phyloP scores from a whole-genome alignment of 2,888 invertebrate genomes.

The Hipparchia sbordonii region DNA sequence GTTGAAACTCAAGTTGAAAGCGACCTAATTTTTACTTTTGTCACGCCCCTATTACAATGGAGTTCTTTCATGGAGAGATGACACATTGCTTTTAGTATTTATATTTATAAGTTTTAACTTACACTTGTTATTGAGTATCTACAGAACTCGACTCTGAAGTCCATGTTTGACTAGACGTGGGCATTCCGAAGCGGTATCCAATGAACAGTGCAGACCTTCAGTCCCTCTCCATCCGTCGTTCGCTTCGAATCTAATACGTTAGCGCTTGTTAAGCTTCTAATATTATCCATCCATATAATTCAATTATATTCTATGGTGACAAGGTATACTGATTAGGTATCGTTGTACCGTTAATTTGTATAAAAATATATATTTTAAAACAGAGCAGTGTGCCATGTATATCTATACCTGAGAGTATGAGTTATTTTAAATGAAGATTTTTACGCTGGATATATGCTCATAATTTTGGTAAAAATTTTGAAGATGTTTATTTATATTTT shows the following conservation, averaged over 20 bases:
- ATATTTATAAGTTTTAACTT: too few relatives aligned
- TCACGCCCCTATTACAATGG: too few relatives aligned
- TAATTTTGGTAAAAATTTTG: constrained; percentile 80
- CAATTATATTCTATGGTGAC: constrained; percentile 82
- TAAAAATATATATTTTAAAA: constrained; percentile 55
- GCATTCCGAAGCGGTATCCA: neutral
- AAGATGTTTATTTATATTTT: constrained; percentile 79
- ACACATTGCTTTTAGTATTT: too few relatives aligned
- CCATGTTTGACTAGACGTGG: neutral
- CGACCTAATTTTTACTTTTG: too few relatives aligned
- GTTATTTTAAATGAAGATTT: constrained; percentile 71
- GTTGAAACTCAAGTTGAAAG: too few relatives aligned
- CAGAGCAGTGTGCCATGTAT: constrained; percentile 81
- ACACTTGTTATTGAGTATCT: neutral
- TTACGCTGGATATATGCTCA: constrained; percentile 81
- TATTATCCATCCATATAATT: constrained; percentile 81
- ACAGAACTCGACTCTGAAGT: neutral
- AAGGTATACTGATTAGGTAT: constrained; percentile 77
- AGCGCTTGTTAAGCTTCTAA: constrained; percentile 78
- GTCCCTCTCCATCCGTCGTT: constrained; percentile 57
- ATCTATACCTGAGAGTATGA: constrained; percentile 74
- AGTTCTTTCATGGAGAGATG: too few relatives aligned
- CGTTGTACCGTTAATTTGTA: constrained; percentile 59
- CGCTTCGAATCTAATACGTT: constrained; percentile 53
- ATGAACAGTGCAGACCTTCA: neutral